Evolutionary conservation across 2,888 invertebrate genomes (phyloP), one percentile per base, ranked within the genome.

Genomic region (Zaprionus lineosus): DNA sequence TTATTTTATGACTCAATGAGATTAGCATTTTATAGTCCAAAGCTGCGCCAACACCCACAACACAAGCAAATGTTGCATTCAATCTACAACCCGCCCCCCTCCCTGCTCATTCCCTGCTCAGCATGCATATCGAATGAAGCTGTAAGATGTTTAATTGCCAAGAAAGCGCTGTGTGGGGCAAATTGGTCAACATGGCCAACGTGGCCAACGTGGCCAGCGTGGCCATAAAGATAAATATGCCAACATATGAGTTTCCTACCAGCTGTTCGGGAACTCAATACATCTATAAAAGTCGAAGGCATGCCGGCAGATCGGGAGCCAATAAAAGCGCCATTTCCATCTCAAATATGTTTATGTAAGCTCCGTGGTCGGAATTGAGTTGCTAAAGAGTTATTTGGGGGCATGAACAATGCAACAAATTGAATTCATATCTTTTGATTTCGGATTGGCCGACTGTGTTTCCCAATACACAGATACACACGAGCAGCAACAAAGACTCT

Each of bases 121-220:
- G 57, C 72, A 82, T 77, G 82, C 77, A 77, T 84, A 82, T 84
- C 84, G 65, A 77, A 84, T 77, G 83, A 65, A 77, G 78, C 74
- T 63, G 77, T 84, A 61, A 82, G 82, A 69, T 64, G 78, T 63
- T 61, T 84, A 84, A 84, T 82, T 77, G 74, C 62, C 55, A 29
- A 37, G 41, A 52, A 33, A 48, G 47, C 69, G 18, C 36, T 39
- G 64, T 70, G 71, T 70, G 71, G 37, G 55, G 70, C 40, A 43
- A 26, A 14, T 28, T n/a, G n/a, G n/a, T n/a, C n/a, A n/a, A 14
- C 47, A 51, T 64, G 50, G 44, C 48, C 33, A 76, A 56, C 31
- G 50, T 9, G 39, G 43, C 12, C 71, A 58, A 14, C 47, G 51
- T 64, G 50, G 44, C 48, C 33, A 76, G 53, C 31, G 50, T 9